Percentiles rank a stretch among this genome's conserved stretches.
Evolutionary conservation across 2,113 vertebrate genomes (phyloP).

Genomic region (Noturus placidus): DNA sequence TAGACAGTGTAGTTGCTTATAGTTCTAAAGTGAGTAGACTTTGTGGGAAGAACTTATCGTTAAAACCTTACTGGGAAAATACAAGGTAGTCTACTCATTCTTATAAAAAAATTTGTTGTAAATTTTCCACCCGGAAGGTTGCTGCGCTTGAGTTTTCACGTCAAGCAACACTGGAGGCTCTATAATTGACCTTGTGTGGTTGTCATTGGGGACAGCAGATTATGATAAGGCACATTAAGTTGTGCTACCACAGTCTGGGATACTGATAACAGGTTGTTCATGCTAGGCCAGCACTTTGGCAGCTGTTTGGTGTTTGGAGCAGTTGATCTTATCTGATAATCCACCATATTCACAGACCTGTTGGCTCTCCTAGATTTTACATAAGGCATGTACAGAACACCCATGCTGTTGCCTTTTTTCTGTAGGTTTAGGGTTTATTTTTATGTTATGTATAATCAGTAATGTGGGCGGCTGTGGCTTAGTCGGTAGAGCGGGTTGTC

Average conservation of each 20-base stretch:
- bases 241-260: neutral
- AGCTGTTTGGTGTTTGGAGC: neutral
- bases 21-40: neutral
- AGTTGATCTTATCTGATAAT: conserved; percentile 20
- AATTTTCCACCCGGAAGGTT: neutral
- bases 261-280: conserved; percentile 4
- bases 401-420: neutral
- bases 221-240: conserved; percentile 8
- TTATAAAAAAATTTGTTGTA: neutral
- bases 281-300: neutral
- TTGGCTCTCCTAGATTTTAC: neutral
- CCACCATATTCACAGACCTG: neutral
- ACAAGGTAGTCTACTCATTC: neutral
- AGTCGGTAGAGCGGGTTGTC: no score
- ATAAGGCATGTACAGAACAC: neutral
- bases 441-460: neutral
- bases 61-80: neutral
- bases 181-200: neutral
- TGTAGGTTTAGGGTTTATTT: neutral
- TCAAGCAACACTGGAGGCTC: neutral
- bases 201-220: conserved; percentile 17
- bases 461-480: no score
- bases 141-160: neutral
- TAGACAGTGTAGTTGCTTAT: neutral
- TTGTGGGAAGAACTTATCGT: neutral